Base-by-base conservation (phyloP, 2,113 vertebrate species). In the Hydrolagus affinis region DNA sequence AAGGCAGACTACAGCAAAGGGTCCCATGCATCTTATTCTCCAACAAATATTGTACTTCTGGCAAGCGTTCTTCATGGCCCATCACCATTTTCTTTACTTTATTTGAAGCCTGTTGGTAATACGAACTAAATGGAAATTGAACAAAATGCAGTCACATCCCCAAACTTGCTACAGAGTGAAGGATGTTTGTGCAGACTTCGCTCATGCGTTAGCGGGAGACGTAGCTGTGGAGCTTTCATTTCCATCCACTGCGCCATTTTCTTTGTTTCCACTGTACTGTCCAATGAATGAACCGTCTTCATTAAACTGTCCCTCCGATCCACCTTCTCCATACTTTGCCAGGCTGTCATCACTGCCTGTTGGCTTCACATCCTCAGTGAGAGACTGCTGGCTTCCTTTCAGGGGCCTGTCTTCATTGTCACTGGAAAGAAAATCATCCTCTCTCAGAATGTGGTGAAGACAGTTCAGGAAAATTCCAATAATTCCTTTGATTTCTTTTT, bases 281-380 rank as follows among this genome's bases (percentile, higher is more conserved):
- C 97, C 97, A 85, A 98, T 99, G 87, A 99, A 99, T 11, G 97
- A 98, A 70, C 97, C 97, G 12, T 99, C 97, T 92, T 99, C 97
- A 64, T 94, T 97, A 93, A 99, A 99, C 87, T 98, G 95, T 70
- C 88, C 94, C 0, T 98, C 96, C 89, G 97, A 96, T 0, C 96
- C 94, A 30, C 60, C 78, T 0, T 95, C 97, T 57, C 95, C 96
- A 30, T 98, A 99, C 89, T 97, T 95, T 86, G 96, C 97, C 90
- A 98, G 91, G 90, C 97, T 99, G 92, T 99, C 97, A 85, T 96
- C 95, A 70, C 97, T 98, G 89, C 93, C 96, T 3, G 93, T 94
- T 21, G 92, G 91, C 90, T 96, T 96, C 89, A 96, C 94, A 86
- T 95, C 92, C 86, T 94, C 93, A 85, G 92, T 92, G 56, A 98